Percentiles rank a stretch among this genome's conserved stretches.
Conservation (phyloP, 2,888 invertebrate species). For the Stenchaetothrips biformis region DNA sequence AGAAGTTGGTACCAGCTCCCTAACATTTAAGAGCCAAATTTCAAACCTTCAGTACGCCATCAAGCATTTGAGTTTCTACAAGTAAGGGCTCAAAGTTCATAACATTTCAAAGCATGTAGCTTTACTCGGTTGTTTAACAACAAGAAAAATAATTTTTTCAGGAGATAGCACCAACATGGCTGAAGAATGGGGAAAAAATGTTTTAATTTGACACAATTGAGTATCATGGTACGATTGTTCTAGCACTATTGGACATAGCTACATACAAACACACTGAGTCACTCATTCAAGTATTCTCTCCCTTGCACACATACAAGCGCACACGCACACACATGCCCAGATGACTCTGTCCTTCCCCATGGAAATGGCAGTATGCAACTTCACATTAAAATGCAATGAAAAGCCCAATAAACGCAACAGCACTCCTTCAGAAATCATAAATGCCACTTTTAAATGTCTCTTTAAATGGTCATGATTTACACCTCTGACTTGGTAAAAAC, state of each 20-base stretch:
- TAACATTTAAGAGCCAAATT: neutral
- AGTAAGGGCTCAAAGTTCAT: neutral
- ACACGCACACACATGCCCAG: neutral
- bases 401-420: constrained; percentile 13
- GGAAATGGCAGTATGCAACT: constrained; percentile 1
- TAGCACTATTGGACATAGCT: constrained; percentile 21
- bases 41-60: too few relatives aligned
- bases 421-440: neutral
- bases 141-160: constrained; percentile 3
- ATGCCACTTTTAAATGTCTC: neutral
- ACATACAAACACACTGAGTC: neutral
- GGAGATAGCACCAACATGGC: constrained; percentile 1
- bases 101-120: neutral
- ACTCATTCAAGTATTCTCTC: neutral
- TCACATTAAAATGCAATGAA: neutral
- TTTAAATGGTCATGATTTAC: neutral
- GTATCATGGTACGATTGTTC: constrained; percentile 18
- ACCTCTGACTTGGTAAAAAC: constrained; percentile 1
- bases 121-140: neutral
- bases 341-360: neutral
- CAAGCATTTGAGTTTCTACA: too few relatives aligned
- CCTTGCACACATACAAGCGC: neutral
- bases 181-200: neutral
- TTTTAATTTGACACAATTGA: constrained; percentile 7
- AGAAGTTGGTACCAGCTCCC: constrained; percentile 1